Evolutionary conservation across 2,797 vertebrate species (phyloP).

Genomic region (Rhyacichthys aspro): DNA sequence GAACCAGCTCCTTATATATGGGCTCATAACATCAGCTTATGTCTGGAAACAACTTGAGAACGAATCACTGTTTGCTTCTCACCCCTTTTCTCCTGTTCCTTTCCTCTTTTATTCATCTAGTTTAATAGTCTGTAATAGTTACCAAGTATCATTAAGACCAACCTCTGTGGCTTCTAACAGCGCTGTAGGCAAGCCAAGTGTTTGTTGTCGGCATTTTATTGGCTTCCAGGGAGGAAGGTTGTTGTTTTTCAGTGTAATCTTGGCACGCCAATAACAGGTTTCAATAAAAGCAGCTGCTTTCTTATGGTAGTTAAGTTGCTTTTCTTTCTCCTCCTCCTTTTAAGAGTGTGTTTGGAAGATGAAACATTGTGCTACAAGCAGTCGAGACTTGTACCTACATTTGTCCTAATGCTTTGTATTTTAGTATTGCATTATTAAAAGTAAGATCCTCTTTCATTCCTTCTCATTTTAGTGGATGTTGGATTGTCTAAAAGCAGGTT

Average conservation of each 20-base stretch:
- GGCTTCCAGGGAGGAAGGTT: slow-evolving; percentile 71
- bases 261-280: slow-evolving; percentile 77
- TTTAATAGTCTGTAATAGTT: slow-evolving; percentile 74
- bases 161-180: slow-evolving; percentile 71
- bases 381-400: slow-evolving; percentile 22
- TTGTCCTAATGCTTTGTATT: slow-evolving; percentile 4
- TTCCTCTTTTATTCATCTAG: slow-evolving; percentile 57
- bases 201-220: slow-evolving; percentile 77
- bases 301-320: slow-evolving; percentile 60
- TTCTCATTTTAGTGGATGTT: slow-evolving; percentile 6
- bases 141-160: slow-evolving; percentile 69
- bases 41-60: slow-evolving; percentile 62
- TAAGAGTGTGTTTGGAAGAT: slow-evolving; percentile 36
- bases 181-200: slow-evolving; percentile 70
- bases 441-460: neutral
- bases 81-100: slow-evolving; percentile 23
- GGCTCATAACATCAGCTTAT: neutral
- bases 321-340: slow-evolving; percentile 25
- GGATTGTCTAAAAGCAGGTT: slow-evolving; percentile 37
- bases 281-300: slow-evolving; percentile 77
- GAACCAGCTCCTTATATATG: slow-evolving; percentile 55
- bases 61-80: slow-evolving; percentile 28
- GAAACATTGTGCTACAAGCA: slow-evolving; percentile 37
- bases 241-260: slow-evolving; percentile 77
- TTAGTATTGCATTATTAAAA: neutral